These are phyloP conservation scores for Macroglossus sobrinus DNA, from an alignment of 2,113 vertebrate genomes.

Conservation along the genomic window DNA sequence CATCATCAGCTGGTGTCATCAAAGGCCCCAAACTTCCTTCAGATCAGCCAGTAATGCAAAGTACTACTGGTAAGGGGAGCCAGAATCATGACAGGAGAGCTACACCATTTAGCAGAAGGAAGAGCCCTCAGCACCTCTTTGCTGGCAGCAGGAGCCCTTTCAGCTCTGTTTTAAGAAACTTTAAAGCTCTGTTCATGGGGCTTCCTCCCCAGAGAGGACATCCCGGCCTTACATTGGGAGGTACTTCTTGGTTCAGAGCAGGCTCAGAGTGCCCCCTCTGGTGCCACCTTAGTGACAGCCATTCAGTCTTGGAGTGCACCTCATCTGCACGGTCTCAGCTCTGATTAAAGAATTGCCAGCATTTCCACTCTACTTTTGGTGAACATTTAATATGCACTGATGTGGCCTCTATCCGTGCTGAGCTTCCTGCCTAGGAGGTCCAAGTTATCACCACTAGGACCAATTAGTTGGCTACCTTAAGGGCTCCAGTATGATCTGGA, in stretches of 20 bases:
- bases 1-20: not conserved
- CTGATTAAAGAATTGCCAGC: not conserved
- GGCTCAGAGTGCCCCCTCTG: not conserved
- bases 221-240: not conserved
- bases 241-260: not conserved
- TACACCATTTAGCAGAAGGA: not conserved
- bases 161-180: not conserved
- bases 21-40: not conserved
- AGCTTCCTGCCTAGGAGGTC: not conserved
- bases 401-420: not conserved
- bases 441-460: not conserved
- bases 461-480: not conserved
- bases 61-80: not conserved
- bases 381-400: not conserved
- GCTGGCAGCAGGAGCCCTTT: not conserved
- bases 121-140: not conserved
- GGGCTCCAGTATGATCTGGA: not conserved
- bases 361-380: not conserved
- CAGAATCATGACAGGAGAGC: not conserved
- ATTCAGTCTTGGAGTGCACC: not conserved
- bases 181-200: not conserved
- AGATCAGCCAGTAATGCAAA: not conserved
- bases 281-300: not conserved
- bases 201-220: not conserved
- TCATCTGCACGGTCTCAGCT: not conserved